Percentiles rank a stretch among this genome's conserved stretches.
phyloP scores from a whole-genome alignment of 2,888 invertebrate species.

The Seira musarum region DNA sequence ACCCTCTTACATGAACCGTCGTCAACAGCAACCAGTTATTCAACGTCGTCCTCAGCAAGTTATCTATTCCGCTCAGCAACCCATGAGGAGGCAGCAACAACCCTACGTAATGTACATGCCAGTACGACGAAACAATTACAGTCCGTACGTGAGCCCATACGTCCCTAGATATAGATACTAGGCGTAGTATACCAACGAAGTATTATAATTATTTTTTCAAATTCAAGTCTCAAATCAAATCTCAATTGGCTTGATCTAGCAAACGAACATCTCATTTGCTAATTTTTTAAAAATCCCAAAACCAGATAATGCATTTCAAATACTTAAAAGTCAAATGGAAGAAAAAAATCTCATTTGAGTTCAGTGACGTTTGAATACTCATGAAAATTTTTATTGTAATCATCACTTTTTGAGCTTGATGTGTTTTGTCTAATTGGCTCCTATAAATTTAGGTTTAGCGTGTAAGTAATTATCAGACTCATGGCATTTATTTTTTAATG shows the following conservation, averaged over 20 bases:
- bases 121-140: slow-evolving; percentile 46
- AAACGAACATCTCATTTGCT: no score
- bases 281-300: neutral
- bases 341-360: slow-evolving; percentile 18
- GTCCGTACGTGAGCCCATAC: slow-evolving; percentile 38
- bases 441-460: neutral
- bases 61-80: neutral
- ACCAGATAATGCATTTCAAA: neutral
- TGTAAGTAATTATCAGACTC: slow-evolving; percentile 51
- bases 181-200: slow-evolving; percentile 29
- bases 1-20: slow-evolving; percentile 11
- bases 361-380: slow-evolving; percentile 5
- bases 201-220: slow-evolving; percentile 34
- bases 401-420: slow-evolving; percentile 40
- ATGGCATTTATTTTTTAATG: slow-evolving; percentile 52
- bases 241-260: neutral
- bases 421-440: slow-evolving; percentile 22
- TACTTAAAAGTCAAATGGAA: no score
- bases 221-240: neutral
- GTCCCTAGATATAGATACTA: slow-evolving; percentile 49
- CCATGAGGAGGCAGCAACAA: slow-evolving; percentile 35
- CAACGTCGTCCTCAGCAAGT: slow-evolving; percentile 29
- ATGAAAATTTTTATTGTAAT: slow-evolving; percentile 41
- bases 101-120: slow-evolving; percentile 37
- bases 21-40: neutral